Base-by-base conservation (phyloP, 2,888 invertebrate genomes). In the Psylliodes chrysocephalus region DNA sequence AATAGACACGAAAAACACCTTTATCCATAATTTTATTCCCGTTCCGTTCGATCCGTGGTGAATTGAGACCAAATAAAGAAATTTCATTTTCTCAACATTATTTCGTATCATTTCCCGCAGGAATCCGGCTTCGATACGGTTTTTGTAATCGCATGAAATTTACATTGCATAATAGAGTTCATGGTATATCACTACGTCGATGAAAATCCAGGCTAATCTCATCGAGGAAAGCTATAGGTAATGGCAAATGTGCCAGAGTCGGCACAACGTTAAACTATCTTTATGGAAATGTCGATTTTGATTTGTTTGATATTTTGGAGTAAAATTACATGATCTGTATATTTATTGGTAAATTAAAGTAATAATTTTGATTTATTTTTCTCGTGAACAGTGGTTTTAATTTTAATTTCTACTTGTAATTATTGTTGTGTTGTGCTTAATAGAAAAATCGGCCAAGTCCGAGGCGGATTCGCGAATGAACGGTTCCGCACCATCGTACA, bases 91-190 rank as follows among this genome's bases (percentile, higher is more conserved):
- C 60, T 49, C 51, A 42, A 28, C 35, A 35, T 64, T 55, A 60
- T 60, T 49, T 64, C 51, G 56, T 18, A 19, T 44, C 35, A 55
- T 60, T 55, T 56, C 56, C 54, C 61, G 6, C 22, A 53, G 57
- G 60, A 53, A 18, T 17, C 19, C 22, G 51, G 33, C 40, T 55
- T 28, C 60, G 51, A 63, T 66, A 55, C 56, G 18, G 40, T 63
- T 60, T 63, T 60, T 63, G 46, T 60, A 63, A 56, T 66, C 60
- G 47, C 15, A 38, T 60, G 49, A 59, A 66, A 66, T 66, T 66
- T 66, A 63, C 66, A 66, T 66, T 63, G 51, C 52, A 52, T 66
- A 66, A 66, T 66, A 40, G 56, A 54, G 55, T 63, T 51, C 61
- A 55, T 44, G 38, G 51, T 51, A 22, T 46, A 47, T 57, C 60